phyloP scores from a whole-genome alignment of 2,888 invertebrate genomes.

The Dexiosoma caninum region DNA sequence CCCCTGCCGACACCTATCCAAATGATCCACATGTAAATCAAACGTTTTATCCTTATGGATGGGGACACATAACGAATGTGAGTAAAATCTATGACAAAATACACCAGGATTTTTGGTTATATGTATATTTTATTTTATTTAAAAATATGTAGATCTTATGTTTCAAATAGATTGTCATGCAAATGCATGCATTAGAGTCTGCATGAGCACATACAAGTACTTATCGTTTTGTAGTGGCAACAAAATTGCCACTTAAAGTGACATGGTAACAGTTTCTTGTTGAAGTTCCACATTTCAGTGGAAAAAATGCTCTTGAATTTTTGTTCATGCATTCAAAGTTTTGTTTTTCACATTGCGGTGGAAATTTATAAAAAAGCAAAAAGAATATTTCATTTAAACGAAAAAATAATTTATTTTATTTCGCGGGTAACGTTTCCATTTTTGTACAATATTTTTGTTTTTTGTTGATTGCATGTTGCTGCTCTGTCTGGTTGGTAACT shows the following conservation, averaged over 20 bases:
- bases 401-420: slow-evolving; percentile 21
- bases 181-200: slow-evolving; percentile 36
- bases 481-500: slow-evolving; percentile 58
- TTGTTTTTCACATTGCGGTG: slow-evolving; percentile 42
- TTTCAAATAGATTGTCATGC: slow-evolving; percentile 72
- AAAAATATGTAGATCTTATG: slow-evolving; percentile 41
- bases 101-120: slow-evolving; percentile 16
- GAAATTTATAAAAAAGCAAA: slow-evolving; percentile 10
- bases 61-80: slow-evolving; percentile 89
- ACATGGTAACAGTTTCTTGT: slow-evolving; percentile 36
- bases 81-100: slow-evolving; percentile 70
- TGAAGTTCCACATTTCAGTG: neutral
- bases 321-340: slow-evolving; percentile 33
- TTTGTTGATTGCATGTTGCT: slow-evolving; percentile 39
- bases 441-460: slow-evolving; percentile 19
- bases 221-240: neutral
- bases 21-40: slow-evolving; percentile 84
- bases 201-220: neutral
- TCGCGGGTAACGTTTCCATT: slow-evolving; percentile 3
- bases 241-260: slow-evolving; percentile 44
- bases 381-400: neutral
- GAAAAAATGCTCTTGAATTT: neutral
- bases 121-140: slow-evolving; percentile 26
- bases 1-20: slow-evolving; percentile 87
- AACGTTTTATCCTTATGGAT: slow-evolving; percentile 85